These are phyloP conservation scores for Platichthys flesus DNA, from an alignment of 2,113 vertebrate species.

Conservation along the genomic window DNA sequence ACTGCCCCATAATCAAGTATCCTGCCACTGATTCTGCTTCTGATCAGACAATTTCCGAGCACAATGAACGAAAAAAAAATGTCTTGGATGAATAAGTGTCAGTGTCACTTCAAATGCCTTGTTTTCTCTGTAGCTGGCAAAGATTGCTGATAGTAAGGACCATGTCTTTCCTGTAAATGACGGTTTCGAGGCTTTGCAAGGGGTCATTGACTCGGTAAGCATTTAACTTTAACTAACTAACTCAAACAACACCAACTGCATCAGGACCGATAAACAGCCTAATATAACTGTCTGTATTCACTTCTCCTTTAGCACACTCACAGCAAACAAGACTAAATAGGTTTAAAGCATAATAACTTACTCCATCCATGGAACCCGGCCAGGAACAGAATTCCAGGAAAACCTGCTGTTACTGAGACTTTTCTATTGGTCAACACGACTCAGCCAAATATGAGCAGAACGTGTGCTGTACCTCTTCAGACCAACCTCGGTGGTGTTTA, in stretches of 20 bases:
- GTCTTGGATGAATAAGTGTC: background rate
- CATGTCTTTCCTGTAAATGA: constrained; percentile 99
- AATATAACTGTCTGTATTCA: background rate
- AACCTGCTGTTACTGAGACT: constrained; percentile 37
- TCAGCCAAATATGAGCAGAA: constrained; percentile 55
- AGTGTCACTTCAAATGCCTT: constrained; percentile 4
- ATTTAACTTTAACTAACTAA: constrained; percentile 10
- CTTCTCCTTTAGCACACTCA: constrained; percentile 3
- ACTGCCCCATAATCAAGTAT: background rate
- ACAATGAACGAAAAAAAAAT: too few species aligned
- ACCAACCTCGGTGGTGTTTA: constrained; percentile 7
- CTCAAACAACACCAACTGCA: background rate
- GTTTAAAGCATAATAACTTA: background rate
- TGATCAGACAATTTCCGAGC: background rate
- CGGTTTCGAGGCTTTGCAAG: constrained; percentile 95
- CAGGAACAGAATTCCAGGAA: constrained; percentile 37
- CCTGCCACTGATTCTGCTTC: background rate
- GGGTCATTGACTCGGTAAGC: constrained; percentile 96
- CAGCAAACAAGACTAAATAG: too few species aligned
- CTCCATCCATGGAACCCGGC: constrained; percentile 15
- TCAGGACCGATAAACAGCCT: background rate
- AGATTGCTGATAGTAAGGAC: constrained; percentile 97
- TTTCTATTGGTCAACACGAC: constrained; percentile 49
- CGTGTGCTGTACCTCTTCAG: constrained; percentile 18
- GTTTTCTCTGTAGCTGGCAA: constrained; percentile 87